phyloP scores from a whole-genome alignment of 2,888 invertebrate species.

The Ellobium chinense region DNA sequence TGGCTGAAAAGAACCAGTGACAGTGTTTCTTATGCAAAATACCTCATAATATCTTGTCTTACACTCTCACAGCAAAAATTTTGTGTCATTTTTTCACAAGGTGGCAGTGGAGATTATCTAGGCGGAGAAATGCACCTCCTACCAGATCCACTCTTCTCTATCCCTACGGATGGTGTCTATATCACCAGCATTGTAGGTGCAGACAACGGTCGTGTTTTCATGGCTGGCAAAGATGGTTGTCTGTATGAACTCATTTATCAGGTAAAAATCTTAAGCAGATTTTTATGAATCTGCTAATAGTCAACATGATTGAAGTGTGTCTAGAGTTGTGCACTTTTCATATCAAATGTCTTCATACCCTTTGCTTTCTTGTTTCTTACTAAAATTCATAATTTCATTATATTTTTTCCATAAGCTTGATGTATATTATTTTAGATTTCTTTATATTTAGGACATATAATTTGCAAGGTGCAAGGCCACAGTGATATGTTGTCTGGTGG shows the following conservation, averaged over 20 bases:
- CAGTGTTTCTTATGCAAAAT: too few species aligned
- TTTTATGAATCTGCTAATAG: too few species aligned
- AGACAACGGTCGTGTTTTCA: slow-evolving; percentile 91
- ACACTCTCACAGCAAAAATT: neutral
- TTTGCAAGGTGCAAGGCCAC: too few species aligned
- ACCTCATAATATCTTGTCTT: too few species aligned
- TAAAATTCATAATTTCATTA: neutral
- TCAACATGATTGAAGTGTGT: too few species aligned
- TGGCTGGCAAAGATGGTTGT: slow-evolving; percentile 96
- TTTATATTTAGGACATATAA: too few species aligned
- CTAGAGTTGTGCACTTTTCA: too few species aligned
- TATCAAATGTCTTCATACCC: too few species aligned
- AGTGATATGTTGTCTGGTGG: too few species aligned
- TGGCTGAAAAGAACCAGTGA: neutral
- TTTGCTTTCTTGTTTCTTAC: neutral
- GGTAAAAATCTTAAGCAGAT: too few species aligned
- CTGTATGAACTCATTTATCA: slow-evolving; percentile 97
- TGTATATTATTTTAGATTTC: too few species aligned
- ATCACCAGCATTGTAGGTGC: slow-evolving; percentile 91
- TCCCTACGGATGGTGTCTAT: slow-evolving; percentile 91
- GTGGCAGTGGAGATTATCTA: slow-evolving; percentile 34
- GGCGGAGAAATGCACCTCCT: slow-evolving; percentile 89
- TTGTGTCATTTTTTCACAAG: neutral
- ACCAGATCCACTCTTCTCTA: slow-evolving; percentile 95
- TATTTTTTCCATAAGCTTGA: neutral